Evolutionary conservation across 2,113 vertebrate genomes (phyloP).

Genomic region (Syrrhaptes paradoxus): DNA sequence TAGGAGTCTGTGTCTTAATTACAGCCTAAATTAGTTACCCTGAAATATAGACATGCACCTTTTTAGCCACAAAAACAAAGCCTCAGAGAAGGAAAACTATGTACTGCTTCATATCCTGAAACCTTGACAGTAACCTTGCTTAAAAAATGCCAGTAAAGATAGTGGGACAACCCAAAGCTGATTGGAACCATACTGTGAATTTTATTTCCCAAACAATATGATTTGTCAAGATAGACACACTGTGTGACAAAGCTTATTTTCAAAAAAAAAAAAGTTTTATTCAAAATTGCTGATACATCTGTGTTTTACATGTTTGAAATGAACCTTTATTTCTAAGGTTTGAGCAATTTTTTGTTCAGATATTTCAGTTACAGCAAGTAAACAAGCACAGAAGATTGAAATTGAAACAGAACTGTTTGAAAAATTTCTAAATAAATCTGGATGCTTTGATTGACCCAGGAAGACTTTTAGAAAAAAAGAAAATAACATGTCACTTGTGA

Average conservation of each 20-base stretch:
- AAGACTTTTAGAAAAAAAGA: background rate
- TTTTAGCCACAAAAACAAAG: background rate
- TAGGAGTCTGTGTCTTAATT: background rate
- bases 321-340: background rate
- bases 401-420: background rate
- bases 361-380: background rate
- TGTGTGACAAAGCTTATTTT: background rate
- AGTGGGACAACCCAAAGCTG: background rate
- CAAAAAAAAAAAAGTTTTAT: background rate
- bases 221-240: background rate
- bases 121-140: background rate
- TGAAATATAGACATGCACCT: background rate
- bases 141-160: background rate
- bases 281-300: background rate
- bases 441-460: background rate
- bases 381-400: background rate
- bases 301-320: background rate
- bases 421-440: background rate
- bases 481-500: fast-evolving
- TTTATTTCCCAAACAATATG: background rate
- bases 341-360: background rate
- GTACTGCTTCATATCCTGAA: background rate
- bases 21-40: background rate
- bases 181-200: background rate
- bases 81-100: background rate